Evolutionary conservation across 2,888 invertebrate species (phyloP).

Genomic region (Emmelina monodactyla): DNA sequence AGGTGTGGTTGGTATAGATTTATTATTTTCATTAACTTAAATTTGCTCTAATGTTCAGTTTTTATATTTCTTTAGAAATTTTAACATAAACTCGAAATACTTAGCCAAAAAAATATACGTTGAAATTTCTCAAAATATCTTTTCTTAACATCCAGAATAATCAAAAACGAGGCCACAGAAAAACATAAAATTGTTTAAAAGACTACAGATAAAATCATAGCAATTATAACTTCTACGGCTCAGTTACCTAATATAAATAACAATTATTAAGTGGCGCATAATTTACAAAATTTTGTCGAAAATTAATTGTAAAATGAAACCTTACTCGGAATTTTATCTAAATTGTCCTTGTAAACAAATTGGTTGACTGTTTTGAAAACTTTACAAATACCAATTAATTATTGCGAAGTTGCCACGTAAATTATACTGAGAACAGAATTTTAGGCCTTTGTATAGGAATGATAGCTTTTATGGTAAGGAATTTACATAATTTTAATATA

Average conservation of each 20-base stretch:
- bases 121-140: no score
- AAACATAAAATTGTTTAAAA: no score
- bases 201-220: not conserved
- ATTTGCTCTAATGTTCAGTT: no score
- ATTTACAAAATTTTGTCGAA: constrained; percentile 2
- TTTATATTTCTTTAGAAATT: no score
- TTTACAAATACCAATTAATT: constrained; percentile 3
- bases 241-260: not conserved
- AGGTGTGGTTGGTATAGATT: no score
- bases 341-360: constrained; percentile 3
- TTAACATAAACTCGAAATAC: no score
- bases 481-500: no score
- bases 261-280: not conserved
- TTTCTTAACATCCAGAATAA: no score
- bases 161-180: no score
- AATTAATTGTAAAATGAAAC: constrained; percentile 6
- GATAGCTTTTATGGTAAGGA: no score
- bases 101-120: no score
- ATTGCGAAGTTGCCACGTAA: not conserved
- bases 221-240: not conserved
- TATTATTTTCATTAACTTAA: no score
- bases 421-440: not conserved
- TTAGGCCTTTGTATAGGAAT: not conserved
- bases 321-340: constrained; percentile 5
- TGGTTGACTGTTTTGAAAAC: constrained; percentile 4